A percentile compares a stretch with the other conserved stretches of the same genome.
phyloP scores from a whole-genome alignment of 2,797 vertebrate genomes.

The Decapterus maruadsi region DNA sequence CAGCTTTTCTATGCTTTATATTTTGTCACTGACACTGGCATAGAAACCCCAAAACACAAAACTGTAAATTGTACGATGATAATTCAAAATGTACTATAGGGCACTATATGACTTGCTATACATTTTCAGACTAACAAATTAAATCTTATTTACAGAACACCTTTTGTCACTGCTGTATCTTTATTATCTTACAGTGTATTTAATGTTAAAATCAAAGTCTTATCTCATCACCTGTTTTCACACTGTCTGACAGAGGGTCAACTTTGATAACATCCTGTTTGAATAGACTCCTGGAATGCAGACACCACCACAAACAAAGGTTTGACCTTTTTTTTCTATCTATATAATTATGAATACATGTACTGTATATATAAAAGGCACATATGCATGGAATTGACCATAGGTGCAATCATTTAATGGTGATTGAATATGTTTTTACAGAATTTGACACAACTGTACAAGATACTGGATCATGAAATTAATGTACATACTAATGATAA shows the following conservation, averaged over 20 bases:
- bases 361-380: too few relatives aligned
- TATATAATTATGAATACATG: too few relatives aligned
- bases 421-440: neutral
- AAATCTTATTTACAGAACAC: constrained; percentile 94
- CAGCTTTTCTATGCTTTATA: constrained; percentile 92
- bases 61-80: constrained; percentile 95
- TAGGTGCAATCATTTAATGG: neutral
- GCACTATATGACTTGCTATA: constrained; percentile 89
- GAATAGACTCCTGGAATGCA: constrained; percentile 18
- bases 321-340: neutral
- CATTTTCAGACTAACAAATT: constrained; percentile 89
- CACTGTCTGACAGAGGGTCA: neutral
- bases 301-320: constrained; percentile 27
- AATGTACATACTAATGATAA: neutral
- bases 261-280: constrained; percentile 24
- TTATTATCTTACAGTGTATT: constrained; percentile 4
- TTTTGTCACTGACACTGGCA: constrained; percentile 84
- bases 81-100: constrained; percentile 87
- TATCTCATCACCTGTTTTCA: constrained; percentile 32
- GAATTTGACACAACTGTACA: neutral
- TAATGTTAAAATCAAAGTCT: neutral
- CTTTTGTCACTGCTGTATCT: constrained; percentile 48
- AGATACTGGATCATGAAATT: neutral
- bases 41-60: constrained; percentile 80
- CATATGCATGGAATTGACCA: neutral